A percentile compares a stretch with the other conserved stretches of the same genome.
Evolutionary conservation across 1,140 invertebrate genomes (phyloP).

Genomic region (Drosophila leontia): DNA sequence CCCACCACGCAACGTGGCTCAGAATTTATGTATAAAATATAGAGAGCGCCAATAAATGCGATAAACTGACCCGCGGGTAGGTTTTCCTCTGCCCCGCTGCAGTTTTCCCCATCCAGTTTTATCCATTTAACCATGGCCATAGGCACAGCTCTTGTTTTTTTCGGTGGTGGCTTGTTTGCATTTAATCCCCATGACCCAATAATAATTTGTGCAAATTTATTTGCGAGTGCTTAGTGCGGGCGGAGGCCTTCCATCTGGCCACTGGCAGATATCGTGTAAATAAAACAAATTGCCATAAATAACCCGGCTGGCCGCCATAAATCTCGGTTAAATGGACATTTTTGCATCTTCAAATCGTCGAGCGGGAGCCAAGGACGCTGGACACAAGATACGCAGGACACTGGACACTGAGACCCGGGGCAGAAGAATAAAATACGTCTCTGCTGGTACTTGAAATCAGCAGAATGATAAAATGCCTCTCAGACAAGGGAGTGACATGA

Average conservation of each 20-base stretch:
- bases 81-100: slow-evolving; percentile 8
- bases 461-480: slow-evolving; percentile 74
- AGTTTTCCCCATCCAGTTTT: slow-evolving; percentile 26
- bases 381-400: slow-evolving; percentile 32
- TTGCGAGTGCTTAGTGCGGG: slow-evolving; percentile 71
- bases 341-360: slow-evolving; percentile 82
- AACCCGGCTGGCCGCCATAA: slow-evolving; percentile 77
- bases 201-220: slow-evolving; percentile 83
- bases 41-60: slow-evolving; percentile 71
- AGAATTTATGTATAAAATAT: slow-evolving; percentile 78
- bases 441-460: slow-evolving; percentile 65
- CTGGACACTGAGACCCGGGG: slow-evolving; percentile 1
- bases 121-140: slow-evolving; percentile 49
- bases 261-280: slow-evolving; percentile 79
- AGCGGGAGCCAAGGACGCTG: slow-evolving; percentile 30
- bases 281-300: slow-evolving; percentile 84
- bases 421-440: slow-evolving; percentile 35
- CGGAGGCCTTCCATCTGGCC: slow-evolving; percentile 56
- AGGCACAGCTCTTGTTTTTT: slow-evolving; percentile 41
- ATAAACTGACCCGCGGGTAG: slow-evolving; percentile 66
- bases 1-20: slow-evolving; percentile 45
- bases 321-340: slow-evolving; percentile 83
- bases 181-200: slow-evolving; percentile 75
- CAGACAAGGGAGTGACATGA: slow-evolving; percentile 37
- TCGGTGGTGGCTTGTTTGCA: slow-evolving; percentile 41